A percentile compares a stretch with the other conserved stretches of the same genome.
These are phyloP conservation scores for Notarius quadriscutis DNA, from an alignment of 2,113 vertebrate species.

Conservation along the genomic window DNA sequence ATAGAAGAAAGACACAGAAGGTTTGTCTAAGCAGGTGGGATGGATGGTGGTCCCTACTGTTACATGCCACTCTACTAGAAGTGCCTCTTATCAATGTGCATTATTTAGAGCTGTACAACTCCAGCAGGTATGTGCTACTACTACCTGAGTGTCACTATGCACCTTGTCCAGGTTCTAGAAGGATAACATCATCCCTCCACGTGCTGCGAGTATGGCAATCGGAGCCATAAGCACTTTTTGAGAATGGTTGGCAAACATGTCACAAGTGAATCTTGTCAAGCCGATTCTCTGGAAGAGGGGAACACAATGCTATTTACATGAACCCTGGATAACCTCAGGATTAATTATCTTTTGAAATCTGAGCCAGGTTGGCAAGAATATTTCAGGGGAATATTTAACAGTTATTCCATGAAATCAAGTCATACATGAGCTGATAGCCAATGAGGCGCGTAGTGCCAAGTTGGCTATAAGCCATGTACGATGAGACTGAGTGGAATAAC, in stretches of 20 bases:
- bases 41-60: no score
- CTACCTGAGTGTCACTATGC: background rate
- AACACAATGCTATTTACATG: no score
- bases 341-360: background rate
- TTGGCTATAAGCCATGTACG: no score
- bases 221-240: background rate
- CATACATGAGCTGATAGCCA: no score
- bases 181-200: background rate
- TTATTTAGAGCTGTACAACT: background rate
- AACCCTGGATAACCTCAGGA: background rate
- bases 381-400: no score
- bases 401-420: no score
- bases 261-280: background rate
- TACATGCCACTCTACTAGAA: background rate
- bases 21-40: background rate
- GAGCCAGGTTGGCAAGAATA: background rate
- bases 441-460: no score
- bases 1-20: background rate
- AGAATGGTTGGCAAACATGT: background rate
- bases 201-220: background rate
- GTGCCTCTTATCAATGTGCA: background rate
- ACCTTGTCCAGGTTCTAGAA: background rate
- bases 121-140: background rate
- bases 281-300: no score
- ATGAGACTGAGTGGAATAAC: no score